Conservation (phyloP, 2,888 invertebrate species). For the Acheta domesticus region DNA sequence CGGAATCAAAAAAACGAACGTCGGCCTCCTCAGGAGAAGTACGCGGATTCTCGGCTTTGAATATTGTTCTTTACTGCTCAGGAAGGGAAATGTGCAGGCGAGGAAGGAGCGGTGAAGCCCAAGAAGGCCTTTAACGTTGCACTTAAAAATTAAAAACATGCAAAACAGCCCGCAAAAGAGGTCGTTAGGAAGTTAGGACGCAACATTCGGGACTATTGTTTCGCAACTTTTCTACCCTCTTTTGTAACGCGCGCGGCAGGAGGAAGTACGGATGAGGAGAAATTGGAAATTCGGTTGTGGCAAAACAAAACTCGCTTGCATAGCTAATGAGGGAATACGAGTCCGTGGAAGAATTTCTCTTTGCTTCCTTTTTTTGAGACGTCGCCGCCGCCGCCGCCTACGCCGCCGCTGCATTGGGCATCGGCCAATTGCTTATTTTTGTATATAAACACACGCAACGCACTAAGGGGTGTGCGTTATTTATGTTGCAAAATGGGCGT, state of each 20-base stretch:
- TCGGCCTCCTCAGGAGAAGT: not conserved
- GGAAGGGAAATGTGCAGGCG: not conserved
- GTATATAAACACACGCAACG: not conserved
- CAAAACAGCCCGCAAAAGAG: constrained; percentile 18
- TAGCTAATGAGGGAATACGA: constrained; percentile 6
- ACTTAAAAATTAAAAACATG: constrained; percentile 11
- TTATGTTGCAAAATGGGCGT: constrained; percentile 5
- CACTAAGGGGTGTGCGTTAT: not conserved
- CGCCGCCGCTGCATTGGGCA: not conserved
- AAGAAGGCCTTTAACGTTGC: not conserved
- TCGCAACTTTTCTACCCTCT: constrained; percentile 9
- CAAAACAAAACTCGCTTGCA: not conserved
- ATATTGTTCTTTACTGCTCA: not conserved
- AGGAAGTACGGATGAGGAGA: constrained; percentile 18
- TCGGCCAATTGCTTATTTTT: constrained; percentile 1
- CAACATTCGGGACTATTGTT: not conserved
- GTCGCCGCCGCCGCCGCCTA: not conserved
- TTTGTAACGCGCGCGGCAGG: not conserved
- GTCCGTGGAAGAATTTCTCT: not conserved
- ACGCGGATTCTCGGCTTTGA: not conserved
- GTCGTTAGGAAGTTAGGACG: constrained; percentile 2
- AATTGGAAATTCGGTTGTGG: constrained; percentile 18
- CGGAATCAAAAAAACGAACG: no score
- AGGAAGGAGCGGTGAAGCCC: not conserved
- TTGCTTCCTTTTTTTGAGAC: not conserved